Evolutionary conservation across 2,113 vertebrate species (phyloP).

Genomic region (Corythoichthys intestinalis): DNA sequence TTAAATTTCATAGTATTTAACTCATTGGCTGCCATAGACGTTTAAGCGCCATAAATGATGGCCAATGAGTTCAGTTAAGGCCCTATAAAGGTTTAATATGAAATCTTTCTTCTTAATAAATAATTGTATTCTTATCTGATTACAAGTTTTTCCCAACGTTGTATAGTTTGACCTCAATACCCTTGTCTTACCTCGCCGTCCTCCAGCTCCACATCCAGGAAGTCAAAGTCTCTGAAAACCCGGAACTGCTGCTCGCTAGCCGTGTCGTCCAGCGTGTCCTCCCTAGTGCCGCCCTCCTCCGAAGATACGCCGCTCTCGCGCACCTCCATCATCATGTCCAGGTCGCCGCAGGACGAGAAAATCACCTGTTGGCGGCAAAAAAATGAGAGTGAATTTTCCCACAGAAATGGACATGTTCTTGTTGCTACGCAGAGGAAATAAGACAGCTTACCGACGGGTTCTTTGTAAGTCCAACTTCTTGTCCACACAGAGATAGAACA

Average conservation of each 20-base stretch:
- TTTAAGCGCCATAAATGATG: too few species aligned
- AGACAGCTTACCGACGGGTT: constrained; percentile 88
- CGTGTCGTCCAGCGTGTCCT: constrained; percentile 93
- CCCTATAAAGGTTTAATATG: too few species aligned
- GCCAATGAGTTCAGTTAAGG: too few species aligned
- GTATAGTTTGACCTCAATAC: too few species aligned
- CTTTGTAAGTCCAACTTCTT: constrained; percentile 97
- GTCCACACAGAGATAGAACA: constrained; percentile 93
- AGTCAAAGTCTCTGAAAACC: constrained; percentile 98
- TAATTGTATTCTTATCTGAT: too few species aligned
- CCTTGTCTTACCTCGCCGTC: constrained; percentile 95
- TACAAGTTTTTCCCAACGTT: too few species aligned
- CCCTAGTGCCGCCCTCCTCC: constrained; percentile 88
- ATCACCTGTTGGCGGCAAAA: constrained; percentile 78
- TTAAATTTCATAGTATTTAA: too few species aligned
- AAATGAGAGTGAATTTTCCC: neutral
- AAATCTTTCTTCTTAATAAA: too few species aligned
- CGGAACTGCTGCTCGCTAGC: constrained; percentile 97
- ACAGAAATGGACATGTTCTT: too few species aligned
- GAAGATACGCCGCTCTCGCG: constrained; percentile 91
- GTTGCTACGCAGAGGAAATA: too few species aligned
- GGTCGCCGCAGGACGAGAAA: constrained; percentile 96
- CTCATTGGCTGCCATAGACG: too few species aligned
- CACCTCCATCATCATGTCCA: constrained; percentile 96
- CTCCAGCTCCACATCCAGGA: constrained; percentile 97